These are phyloP conservation scores for Mallotus villosus DNA, from an alignment of 2,797 vertebrate genomes.

Conservation along the genomic window DNA sequence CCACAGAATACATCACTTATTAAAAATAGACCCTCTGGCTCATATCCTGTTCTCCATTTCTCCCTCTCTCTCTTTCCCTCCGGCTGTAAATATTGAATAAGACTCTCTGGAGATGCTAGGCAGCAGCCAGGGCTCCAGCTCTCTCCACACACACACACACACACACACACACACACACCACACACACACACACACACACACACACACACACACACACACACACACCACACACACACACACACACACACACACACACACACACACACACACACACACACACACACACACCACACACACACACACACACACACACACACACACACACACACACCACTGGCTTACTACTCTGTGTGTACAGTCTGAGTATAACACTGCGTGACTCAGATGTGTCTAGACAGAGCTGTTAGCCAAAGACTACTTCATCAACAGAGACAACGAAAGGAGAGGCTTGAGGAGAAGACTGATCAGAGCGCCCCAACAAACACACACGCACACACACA, in stretches of 20 bases:
- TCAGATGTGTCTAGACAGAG: background rate
- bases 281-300: constrained; percentile 6
- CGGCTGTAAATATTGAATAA: constrained; percentile 51
- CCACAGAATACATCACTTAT: constrained; percentile 17
- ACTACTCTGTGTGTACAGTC: too few relatives aligned
- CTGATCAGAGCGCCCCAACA: too few relatives aligned
- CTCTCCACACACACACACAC: background rate
- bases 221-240: background rate
- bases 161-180: constrained; percentile 19
- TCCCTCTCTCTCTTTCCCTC: background rate
- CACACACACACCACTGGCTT: constrained; percentile 11
- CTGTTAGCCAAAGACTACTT: background rate
- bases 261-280: constrained; percentile 16
- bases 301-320: constrained; percentile 10
- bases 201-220: constrained; percentile 20
- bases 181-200: too few relatives aligned
- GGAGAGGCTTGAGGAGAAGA: too few relatives aligned
- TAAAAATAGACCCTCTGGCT: constrained; percentile 29
- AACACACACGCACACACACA: too few relatives aligned
- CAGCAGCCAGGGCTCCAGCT: background rate
- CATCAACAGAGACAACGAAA: background rate
- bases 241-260: constrained; percentile 22
- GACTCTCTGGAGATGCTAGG: constrained; percentile 27
- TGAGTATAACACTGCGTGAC: background rate
- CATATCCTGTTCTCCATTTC: background rate